Evolutionary conservation across 1,140 invertebrate species (phyloP).

Genomic region (Popillia japonica): DNA sequence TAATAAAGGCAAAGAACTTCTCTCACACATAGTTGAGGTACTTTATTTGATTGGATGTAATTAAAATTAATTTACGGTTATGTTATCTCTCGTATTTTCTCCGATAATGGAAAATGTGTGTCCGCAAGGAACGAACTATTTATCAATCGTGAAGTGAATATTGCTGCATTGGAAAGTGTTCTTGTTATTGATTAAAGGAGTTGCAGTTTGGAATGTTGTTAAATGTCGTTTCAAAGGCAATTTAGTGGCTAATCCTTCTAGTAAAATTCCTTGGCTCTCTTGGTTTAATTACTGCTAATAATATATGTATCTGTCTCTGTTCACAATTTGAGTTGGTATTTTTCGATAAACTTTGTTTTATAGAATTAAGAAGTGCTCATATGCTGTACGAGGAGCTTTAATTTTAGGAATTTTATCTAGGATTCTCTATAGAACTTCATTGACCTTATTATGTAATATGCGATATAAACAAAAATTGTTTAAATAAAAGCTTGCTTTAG

Average conservation of each 20-base stretch:
- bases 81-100: background rate
- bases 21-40: constrained; percentile 6
- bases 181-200: background rate
- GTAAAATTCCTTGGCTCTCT: too few species aligned
- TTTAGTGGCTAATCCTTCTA: background rate
- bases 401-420: too few species aligned
- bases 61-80: constrained; percentile 8
- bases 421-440: too few species aligned
- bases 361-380: too few species aligned
- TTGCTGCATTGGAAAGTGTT: background rate
- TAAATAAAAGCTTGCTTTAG: too few species aligned
- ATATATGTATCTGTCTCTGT: too few species aligned
- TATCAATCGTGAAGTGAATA: background rate
- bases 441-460: too few species aligned
- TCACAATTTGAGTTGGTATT: too few species aligned
- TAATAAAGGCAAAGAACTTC: constrained; percentile 11
- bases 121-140: background rate
- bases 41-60: constrained; percentile 6
- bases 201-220: background rate
- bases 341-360: too few species aligned
- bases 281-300: too few species aligned
- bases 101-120: background rate
- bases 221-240: background rate
- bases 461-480: too few species aligned
- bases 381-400: too few species aligned